A percentile compares a stretch with the other conserved stretches of the same genome.
Evolutionary conservation across 64 coral and sea anemone species (phyloP).

Genomic region (Anthopleura sola): DNA sequence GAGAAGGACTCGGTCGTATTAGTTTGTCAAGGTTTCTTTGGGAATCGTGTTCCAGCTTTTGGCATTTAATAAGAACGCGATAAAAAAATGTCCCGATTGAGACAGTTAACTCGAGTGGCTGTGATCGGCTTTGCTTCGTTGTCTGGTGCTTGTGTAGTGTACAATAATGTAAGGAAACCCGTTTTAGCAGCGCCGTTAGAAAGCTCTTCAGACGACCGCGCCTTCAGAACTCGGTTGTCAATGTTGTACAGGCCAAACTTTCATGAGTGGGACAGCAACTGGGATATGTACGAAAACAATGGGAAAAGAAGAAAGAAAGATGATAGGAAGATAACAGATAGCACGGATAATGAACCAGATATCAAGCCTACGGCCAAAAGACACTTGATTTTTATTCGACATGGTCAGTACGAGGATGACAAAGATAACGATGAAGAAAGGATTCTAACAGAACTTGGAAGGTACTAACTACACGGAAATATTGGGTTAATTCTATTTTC

Average conservation of each 20-base stretch:
- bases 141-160: conserved; percentile 65
- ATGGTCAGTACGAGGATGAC: conserved; percentile 75
- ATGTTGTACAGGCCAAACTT: conserved; percentile 53
- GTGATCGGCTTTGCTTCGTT: conserved; percentile 50
- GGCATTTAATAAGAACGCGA: not conserved
- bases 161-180: conserved; percentile 29
- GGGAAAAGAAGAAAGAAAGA: conserved; percentile 35
- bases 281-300: conserved; percentile 72
- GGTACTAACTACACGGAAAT: conserved; percentile 57
- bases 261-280: conserved; percentile 76
- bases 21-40: not conserved
- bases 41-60: not conserved
- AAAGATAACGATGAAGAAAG: conserved; percentile 59
- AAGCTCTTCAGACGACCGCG: not conserved
- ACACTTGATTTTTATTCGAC: conserved; percentile 79
- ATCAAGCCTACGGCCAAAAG: conserved; percentile 76
- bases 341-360: conserved; percentile 22
- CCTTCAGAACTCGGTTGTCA: conserved; percentile 22
- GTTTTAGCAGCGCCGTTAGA: conserved; percentile 32
- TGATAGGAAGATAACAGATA: not conserved
- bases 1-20: not conserved
- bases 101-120: conserved; percentile 48
- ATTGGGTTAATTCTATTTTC: not conserved
- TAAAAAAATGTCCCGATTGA: conserved; percentile 37
- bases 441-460: conserved; percentile 80